Evolutionary conservation across 1,140 invertebrate species (phyloP), one percentile per base, ranked within the genome.

Genomic region (Drosophila murphyi): DNA sequence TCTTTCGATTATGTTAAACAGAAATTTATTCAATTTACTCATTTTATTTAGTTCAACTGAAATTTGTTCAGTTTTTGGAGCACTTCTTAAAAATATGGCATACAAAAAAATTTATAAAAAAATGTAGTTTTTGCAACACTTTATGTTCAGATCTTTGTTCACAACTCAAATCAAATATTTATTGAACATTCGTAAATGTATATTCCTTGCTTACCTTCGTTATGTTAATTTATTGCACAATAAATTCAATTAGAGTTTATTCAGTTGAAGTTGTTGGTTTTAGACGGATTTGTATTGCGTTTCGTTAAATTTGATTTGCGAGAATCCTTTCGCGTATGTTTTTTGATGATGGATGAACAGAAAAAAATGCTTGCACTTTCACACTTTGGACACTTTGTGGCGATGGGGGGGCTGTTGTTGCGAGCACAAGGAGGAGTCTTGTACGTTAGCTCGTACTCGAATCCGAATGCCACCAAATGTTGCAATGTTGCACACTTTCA

Each of bases 331-430:
- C 57, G 72, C 72, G 67, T 39, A n/a, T 47, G 4, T 50, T 7
- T 32, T 41, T 62, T 62, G 43, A 39, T 32, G 28, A 12, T 6
- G 34, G 3, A 34, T 39, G 41, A 61, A 69, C 63, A 60, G 48
- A 69, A 69, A 69, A 69, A 74, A 62, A 62, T 60, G 55, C 54
- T 72, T 72, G 67, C 72, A 75, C 72, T 71, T 75, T 64, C 54
- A 64, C 72, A 75, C 59, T 63, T 52, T 71, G 28, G 68, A 47
- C 59, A 64, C 67, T 74, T 64, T 54, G 64, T 69, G 32, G 37
- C 6, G 34, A 43, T 57, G 31, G 20, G 6, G 43, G 29, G 32
- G 32, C 31, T 12, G 5, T 8, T 64, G 52, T 39, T 20, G 20
- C 20, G 32, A 10, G 48, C 29, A 51, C 47, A 52, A 71, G 68